Percentiles rank a stretch among this genome's conserved stretches.
Evolutionary conservation across 2,888 invertebrate species (phyloP).

Genomic region (Papilio gigon): DNA sequence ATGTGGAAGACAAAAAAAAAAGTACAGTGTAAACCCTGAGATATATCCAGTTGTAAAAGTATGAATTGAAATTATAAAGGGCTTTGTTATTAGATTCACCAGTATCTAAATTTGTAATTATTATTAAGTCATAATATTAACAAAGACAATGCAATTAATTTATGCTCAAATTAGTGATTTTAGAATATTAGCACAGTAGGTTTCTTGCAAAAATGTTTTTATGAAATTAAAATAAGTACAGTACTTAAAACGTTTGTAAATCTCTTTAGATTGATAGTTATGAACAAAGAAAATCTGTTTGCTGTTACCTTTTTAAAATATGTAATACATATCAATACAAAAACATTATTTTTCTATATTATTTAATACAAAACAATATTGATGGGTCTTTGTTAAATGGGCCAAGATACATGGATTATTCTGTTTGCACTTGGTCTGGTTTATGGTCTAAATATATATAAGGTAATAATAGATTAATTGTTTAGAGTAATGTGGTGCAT

Average conservation of each 20-base stretch:
- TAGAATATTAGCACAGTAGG: slow-evolving; percentile 35
- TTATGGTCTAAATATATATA: no score
- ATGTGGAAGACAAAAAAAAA: no score
- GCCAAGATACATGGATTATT: slow-evolving; percentile 3
- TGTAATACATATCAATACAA: slow-evolving; percentile 10
- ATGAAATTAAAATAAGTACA: slow-evolving; percentile 26
- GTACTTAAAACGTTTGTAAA: slow-evolving; percentile 32
- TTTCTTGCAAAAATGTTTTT: slow-evolving; percentile 10
- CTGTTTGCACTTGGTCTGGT: background rate
- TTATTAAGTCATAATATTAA: slow-evolving; percentile 18
- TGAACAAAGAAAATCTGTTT: background rate
- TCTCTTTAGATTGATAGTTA: background rate
- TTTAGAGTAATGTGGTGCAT: background rate
- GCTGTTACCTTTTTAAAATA: slow-evolving; percentile 6
- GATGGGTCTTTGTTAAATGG: background rate
- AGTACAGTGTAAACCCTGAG: no score
- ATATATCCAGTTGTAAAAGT: background rate
- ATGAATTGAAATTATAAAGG: background rate
- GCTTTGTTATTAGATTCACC: slow-evolving; percentile 6
- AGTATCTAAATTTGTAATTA: slow-evolving; percentile 7
- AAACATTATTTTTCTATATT: background rate
- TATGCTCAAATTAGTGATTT: slow-evolving; percentile 38
- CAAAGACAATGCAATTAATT: slow-evolving; percentile 32
- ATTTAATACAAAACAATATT: background rate
- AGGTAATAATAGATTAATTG: background rate